Conservation (phyloP, 2,888 invertebrate genomes). For the Drosophila falleni region DNA sequence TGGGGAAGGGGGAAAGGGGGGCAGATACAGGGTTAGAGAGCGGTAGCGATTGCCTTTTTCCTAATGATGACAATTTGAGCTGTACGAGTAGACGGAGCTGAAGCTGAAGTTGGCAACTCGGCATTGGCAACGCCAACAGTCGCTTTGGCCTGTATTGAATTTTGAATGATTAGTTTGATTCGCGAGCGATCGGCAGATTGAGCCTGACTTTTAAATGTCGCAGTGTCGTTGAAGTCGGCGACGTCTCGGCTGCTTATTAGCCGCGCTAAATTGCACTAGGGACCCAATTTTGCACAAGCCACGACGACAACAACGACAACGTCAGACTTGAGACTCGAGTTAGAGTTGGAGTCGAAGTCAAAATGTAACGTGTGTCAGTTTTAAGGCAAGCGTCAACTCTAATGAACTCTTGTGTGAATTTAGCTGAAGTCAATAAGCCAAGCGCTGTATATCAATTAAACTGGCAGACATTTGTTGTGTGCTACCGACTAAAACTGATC, state of each 20-base stretch:
- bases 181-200: conserved; percentile 80
- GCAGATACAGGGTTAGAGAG: conserved; percentile 47
- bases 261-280: conserved; percentile 81
- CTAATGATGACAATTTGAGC: conserved; percentile 83
- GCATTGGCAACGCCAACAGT: conserved; percentile 38
- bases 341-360: conserved; percentile 38
- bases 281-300: conserved; percentile 79
- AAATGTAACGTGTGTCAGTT: conserved; percentile 82
- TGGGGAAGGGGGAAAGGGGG: neutral
- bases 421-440: conserved; percentile 77
- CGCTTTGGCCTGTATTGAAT: conserved; percentile 71
- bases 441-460: conserved; percentile 81
- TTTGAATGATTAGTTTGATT: conserved; percentile 83
- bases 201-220: conserved; percentile 82
- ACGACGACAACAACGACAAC: conserved; percentile 54
- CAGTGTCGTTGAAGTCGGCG: conserved; percentile 61
- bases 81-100: conserved; percentile 22
- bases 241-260: conserved; percentile 80
- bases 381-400: conserved; percentile 83
- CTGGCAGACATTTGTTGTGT: conserved; percentile 67
- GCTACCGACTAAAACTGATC: conserved; percentile 33
- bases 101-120: conserved; percentile 25
- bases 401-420: conserved; percentile 82
- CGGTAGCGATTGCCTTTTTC: conserved; percentile 80
- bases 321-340: neutral